phyloP scores from a whole-genome alignment of 2,888 invertebrate species.

The Phragmatobia fuliginosa region DNA sequence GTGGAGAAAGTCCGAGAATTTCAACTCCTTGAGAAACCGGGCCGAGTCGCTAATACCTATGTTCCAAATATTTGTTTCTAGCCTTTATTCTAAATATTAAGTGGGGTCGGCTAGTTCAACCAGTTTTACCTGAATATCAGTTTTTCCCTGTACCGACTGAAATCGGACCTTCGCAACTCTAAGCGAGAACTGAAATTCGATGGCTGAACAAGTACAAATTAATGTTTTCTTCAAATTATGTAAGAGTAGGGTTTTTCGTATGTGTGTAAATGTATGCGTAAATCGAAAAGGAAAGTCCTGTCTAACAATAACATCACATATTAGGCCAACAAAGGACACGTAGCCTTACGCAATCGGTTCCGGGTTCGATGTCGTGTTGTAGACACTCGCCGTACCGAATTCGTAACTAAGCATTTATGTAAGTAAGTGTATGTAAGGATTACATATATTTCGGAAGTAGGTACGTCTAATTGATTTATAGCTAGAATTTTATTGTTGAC shows the following conservation, averaged over 20 bases:
- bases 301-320: conserved; percentile 6
- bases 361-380: conserved; percentile 21
- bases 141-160: too few species aligned
- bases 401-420: conserved; percentile 19
- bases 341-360: conserved; percentile 20
- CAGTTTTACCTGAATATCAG: too few species aligned
- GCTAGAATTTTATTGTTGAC: conserved; percentile 4
- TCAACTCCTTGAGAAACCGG: too few species aligned
- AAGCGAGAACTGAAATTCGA: too few species aligned
- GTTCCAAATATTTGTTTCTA: too few species aligned
- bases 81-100: too few species aligned
- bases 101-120: too few species aligned
- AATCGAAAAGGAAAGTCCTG: conserved; percentile 1
- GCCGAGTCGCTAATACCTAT: too few species aligned
- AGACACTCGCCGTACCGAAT: conserved; percentile 19
- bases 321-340: conserved; percentile 22
- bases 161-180: too few species aligned
- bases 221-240: too few species aligned
- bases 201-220: too few species aligned
- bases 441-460: conserved; percentile 21
- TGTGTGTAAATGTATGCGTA: not conserved
- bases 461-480: conserved; percentile 14
- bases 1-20: too few species aligned
- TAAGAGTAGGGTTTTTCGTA: not conserved
- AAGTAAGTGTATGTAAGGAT: conserved; percentile 18